Evolutionary conservation across 2,113 vertebrate species (phyloP).

Genomic region (Oreochromis niloticus): DNA sequence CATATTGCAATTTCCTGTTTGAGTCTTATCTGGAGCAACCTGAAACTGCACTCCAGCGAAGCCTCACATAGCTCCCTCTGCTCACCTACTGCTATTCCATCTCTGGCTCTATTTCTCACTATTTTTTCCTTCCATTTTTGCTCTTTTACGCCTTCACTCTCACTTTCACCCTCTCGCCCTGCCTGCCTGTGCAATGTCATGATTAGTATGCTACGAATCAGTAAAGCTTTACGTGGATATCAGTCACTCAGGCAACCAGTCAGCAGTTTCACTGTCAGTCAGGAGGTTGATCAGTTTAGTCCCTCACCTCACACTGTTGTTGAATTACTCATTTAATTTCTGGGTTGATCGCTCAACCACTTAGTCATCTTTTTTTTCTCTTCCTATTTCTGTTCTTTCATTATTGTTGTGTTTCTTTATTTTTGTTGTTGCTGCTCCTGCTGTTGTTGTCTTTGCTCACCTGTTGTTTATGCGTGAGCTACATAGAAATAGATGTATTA

Average conservation of each 20-base stretch:
- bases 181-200: not conserved
- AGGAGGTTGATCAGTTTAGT: not conserved
- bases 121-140: not conserved
- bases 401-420: not conserved
- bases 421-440: not conserved
- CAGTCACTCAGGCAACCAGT: slow-evolving; percentile 42
- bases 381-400: not conserved
- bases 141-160: not conserved
- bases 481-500: not conserved
- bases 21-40: slow-evolving; percentile 55
- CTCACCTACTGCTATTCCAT: slow-evolving; percentile 34
- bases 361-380: not conserved
- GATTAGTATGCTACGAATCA: slow-evolving; percentile 43
- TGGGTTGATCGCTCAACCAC: not conserved
- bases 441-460: not conserved
- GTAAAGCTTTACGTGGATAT: slow-evolving; percentile 17
- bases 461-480: not conserved
- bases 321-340: slow-evolving; percentile 24
- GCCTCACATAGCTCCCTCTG: slow-evolving; percentile 5
- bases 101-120: not conserved
- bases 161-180: not conserved
- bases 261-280: slow-evolving; percentile 34
- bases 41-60: slow-evolving; percentile 39
- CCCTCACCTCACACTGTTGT: not conserved
- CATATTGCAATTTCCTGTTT: slow-evolving; percentile 64